These are phyloP conservation scores for Euwallacea fornicatus DNA, from an alignment of 1,140 invertebrate species.

Conservation along the genomic window DNA sequence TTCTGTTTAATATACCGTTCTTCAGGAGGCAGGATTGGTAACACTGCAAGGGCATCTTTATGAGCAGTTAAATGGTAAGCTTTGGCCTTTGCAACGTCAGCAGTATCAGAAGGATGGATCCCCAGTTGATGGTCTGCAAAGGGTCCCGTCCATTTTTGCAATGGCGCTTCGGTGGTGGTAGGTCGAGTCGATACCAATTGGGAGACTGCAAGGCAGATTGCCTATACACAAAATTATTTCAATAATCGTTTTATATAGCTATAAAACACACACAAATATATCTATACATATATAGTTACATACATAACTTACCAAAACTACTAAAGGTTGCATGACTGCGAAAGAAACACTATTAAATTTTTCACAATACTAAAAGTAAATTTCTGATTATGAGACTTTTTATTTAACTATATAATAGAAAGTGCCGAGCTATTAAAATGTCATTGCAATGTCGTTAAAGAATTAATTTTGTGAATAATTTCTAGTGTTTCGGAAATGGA, in stretches of 20 bases:
- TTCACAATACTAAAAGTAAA: neutral
- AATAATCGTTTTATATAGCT: neutral
- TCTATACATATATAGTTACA: neutral
- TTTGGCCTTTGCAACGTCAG: slow-evolving; percentile 39
- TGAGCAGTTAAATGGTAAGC: slow-evolving; percentile 19
- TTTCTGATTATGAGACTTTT: no score
- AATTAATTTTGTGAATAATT: neutral
- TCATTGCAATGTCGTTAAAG: neutral
- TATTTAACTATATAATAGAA: no score
- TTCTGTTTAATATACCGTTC: slow-evolving; percentile 2
- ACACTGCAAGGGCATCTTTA: slow-evolving; percentile 13
- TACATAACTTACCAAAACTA: neutral
- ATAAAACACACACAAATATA: neutral
- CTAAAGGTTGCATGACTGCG: neutral
- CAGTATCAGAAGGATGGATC: slow-evolving; percentile 35
- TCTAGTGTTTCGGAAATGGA: neutral
- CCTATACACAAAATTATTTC: neutral
- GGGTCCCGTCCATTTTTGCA: slow-evolving; percentile 30
- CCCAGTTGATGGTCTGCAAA: slow-evolving; percentile 36
- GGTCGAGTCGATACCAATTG: neutral
- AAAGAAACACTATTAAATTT: neutral
- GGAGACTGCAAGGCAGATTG: neutral
- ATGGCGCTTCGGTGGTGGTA: neutral
- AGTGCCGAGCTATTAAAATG: neutral
- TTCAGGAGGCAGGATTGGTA: slow-evolving; percentile 33